Percentiles rank a stretch among this genome's conserved stretches.
Evolutionary conservation across 2,113 vertebrate genomes (phyloP).

Genomic region (Plecturocebus donacophilus): DNA sequence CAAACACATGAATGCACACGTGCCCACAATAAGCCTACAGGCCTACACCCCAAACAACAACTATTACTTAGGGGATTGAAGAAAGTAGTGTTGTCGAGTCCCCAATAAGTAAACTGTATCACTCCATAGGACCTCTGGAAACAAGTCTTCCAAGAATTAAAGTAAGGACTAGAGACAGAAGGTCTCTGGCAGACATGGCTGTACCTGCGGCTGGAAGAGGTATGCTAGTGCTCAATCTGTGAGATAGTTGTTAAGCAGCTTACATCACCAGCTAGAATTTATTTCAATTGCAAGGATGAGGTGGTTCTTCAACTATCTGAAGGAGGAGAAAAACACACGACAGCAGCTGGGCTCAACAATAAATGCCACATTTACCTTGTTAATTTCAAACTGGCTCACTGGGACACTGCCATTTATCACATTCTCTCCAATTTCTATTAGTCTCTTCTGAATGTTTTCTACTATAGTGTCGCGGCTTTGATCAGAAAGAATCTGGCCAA

Average conservation of each 20-base stretch:
- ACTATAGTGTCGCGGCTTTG: constrained; percentile 94
- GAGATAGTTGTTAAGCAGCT: constrained; percentile 41
- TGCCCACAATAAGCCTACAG: neutral
- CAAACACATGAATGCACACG: neutral
- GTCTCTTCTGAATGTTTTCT: constrained; percentile 96
- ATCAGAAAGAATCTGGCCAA: constrained; percentile 97
- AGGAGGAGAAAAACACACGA: constrained; percentile 55
- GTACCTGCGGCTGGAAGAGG: neutral
- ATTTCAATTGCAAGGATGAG: constrained; percentile 51
- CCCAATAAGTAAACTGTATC: neutral
- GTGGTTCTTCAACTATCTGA: constrained; percentile 60
- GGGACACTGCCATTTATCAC: constrained; percentile 89
- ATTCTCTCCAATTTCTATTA: constrained; percentile 95
- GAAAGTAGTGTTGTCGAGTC: neutral
- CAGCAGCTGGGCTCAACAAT: constrained; percentile 65
- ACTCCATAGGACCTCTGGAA: neutral
- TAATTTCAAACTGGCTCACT: constrained; percentile 94
- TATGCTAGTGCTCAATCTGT: constrained; percentile 26
- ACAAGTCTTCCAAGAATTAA: neutral
- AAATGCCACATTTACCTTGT: constrained; percentile 91
- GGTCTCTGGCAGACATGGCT: neutral
- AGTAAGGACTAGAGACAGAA: neutral
- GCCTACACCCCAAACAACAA: neutral
- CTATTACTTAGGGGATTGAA: neutral
- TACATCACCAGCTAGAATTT: constrained; percentile 55